Percentiles rank a stretch among this genome's conserved stretches.
Conservation (phyloP, 2,113 vertebrate species). For the Centropus unirufus region DNA sequence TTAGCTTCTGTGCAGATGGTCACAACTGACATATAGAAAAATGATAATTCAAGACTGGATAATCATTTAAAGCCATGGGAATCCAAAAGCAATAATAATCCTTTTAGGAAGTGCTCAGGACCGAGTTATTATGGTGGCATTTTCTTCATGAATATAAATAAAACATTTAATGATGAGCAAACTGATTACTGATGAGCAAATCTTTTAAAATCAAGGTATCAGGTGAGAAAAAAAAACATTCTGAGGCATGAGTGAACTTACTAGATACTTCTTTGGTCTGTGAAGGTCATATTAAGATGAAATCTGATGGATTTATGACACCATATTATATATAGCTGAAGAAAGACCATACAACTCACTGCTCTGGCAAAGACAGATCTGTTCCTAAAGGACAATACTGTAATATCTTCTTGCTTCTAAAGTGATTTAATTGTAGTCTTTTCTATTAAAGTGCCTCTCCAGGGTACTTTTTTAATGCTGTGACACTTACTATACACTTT, state of each 20-base stretch:
- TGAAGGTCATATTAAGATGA: not conserved
- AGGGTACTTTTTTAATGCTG: not conserved
- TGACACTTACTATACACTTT: not conserved
- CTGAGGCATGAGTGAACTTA: not conserved
- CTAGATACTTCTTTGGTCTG: not conserved
- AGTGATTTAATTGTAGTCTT: not conserved
- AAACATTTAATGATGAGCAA: not conserved
- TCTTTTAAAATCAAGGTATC: not conserved
- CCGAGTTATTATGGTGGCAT: not conserved
- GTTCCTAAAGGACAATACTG: not conserved
- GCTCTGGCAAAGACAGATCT: not conserved
- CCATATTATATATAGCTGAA: not conserved
- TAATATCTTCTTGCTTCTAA: not conserved
- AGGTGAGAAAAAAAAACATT: not conserved
- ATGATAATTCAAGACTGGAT: not conserved
- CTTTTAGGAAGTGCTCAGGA: not conserved
- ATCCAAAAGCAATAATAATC: not conserved
- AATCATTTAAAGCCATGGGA: not conserved
- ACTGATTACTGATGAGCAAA: not conserved
- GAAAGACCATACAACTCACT: not conserved
- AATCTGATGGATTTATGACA: not conserved
- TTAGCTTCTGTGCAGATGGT: not conserved
- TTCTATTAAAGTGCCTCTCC: not conserved
- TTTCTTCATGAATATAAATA: not conserved
- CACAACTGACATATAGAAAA: not conserved